Conservation (phyloP, 1,140 invertebrate genomes). For the Philopotamus ludificatus region DNA sequence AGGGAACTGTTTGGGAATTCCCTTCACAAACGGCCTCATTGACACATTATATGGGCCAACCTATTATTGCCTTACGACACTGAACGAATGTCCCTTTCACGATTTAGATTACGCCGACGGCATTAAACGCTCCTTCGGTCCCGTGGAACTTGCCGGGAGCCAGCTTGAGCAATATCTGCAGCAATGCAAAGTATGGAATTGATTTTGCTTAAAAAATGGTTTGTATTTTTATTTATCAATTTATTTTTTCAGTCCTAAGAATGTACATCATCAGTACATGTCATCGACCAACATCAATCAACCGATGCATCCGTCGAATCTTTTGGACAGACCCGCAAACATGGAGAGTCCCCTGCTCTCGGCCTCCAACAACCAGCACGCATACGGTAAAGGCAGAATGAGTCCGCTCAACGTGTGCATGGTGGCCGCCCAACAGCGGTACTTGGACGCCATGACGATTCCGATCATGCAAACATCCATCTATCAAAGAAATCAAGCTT, state of each 20-base stretch:
- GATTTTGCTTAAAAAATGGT: neutral
- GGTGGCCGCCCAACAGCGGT: constrained; percentile 4
- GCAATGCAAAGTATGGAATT: neutral
- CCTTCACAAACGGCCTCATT: no score
- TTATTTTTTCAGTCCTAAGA: no score
- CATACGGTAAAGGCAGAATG: constrained; percentile 5
- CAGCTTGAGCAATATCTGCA: neutral
- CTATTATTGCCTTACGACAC: no score
- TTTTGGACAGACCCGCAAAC: neutral
- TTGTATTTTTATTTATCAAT: no score
- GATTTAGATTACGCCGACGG: constrained; percentile 12
- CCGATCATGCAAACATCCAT: neutral
- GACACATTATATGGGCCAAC: no score
- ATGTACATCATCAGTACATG: neutral
- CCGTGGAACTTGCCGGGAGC: neutral
- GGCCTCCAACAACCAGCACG: constrained; percentile 6
- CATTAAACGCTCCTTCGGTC: constrained; percentile 6
- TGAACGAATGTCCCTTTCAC: no score
- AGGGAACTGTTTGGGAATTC: no score
- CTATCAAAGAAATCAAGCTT: constrained; percentile 17
- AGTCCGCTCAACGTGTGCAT: neutral
- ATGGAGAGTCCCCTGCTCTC: constrained; percentile 6
- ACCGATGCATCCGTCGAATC: neutral
- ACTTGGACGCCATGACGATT: constrained; percentile 2
- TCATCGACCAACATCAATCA: neutral